Evolutionary conservation across 2,888 invertebrate genomes (phyloP).

Genomic region (Eristalis tenax): DNA sequence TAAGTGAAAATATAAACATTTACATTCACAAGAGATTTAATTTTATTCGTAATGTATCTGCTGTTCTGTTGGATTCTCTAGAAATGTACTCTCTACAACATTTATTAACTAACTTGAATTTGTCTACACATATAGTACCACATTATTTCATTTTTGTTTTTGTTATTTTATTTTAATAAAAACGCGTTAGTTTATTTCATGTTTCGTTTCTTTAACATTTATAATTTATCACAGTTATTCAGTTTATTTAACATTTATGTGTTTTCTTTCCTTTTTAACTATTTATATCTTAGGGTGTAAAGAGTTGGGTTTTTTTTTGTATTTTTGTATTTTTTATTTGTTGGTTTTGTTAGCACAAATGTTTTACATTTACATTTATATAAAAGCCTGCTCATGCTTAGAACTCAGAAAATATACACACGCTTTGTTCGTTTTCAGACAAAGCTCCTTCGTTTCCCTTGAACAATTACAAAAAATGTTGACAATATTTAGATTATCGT

Average conservation of each 20-base stretch:
- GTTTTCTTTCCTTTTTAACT: conserved; percentile 20
- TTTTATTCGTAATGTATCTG: background rate
- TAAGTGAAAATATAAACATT: conserved; percentile 38
- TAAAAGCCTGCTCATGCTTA: conserved; percentile 66
- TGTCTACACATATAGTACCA: conserved; percentile 65
- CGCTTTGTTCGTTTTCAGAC: conserved; percentile 11
- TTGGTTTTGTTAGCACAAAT: conserved; percentile 54
- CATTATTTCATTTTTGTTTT: conserved; percentile 41
- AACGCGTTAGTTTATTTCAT: conserved; percentile 30
- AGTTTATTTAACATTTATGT: conserved; percentile 70
- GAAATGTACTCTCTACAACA: conserved; percentile 59
- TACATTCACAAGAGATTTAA: background rate
- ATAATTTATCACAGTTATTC: conserved; percentile 72
- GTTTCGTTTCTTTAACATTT: conserved; percentile 55
- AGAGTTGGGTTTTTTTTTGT: conserved; percentile 5
- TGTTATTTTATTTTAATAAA: conserved; percentile 40
- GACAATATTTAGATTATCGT: conserved; percentile 63
- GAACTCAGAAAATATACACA: conserved; percentile 68
- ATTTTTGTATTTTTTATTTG: conserved; percentile 18
- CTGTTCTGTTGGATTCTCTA: conserved; percentile 6
- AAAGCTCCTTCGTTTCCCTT: conserved; percentile 16
- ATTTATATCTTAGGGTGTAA: conserved; percentile 48
- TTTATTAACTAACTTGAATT: conserved; percentile 52
- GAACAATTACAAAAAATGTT: conserved; percentile 54
- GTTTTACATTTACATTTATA: conserved; percentile 54